Evolutionary conservation across 1,140 invertebrate genomes (phyloP).

Genomic region (Mactra quadrangularis): DNA sequence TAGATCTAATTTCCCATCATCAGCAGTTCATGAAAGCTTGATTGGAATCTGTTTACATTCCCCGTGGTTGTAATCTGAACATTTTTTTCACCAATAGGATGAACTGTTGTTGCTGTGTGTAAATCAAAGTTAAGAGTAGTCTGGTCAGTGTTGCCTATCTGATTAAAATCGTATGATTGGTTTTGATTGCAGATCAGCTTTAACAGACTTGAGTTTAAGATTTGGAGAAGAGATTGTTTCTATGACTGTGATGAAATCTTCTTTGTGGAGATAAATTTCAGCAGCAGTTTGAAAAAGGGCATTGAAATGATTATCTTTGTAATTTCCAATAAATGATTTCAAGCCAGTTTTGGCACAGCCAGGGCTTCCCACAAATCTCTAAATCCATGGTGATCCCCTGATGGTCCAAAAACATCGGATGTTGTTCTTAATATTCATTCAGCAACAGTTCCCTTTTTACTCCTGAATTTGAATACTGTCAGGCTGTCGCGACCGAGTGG

Average conservation of each 20-base stretch:
- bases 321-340: conserved; percentile 36
- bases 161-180: neutral
- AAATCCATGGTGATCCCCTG: conserved; percentile 43
- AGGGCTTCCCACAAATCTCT: conserved; percentile 20
- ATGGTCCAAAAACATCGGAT: conserved; percentile 41
- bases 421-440: conserved; percentile 27
- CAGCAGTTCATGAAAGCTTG: no score
- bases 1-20: no score
- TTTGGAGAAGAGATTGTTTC: conserved; percentile 14
- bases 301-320: conserved; percentile 36
- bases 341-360: neutral
- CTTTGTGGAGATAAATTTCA: conserved; percentile 13
- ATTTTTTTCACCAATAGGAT: no score
- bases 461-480: conserved; percentile 3
- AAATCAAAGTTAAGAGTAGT: conserved; percentile 12
- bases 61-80: no score
- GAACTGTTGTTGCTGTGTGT: no score
- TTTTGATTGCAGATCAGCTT: conserved; percentile 36
- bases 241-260: conserved; percentile 23
- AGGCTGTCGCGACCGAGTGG: conserved; percentile 39
- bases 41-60: no score
- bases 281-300: conserved; percentile 29
- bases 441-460: conserved; percentile 43
- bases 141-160: neutral
- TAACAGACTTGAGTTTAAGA: conserved; percentile 31